Base-by-base conservation (phyloP, 2,888 invertebrate species). In the Nemotelus nigrinus region DNA sequence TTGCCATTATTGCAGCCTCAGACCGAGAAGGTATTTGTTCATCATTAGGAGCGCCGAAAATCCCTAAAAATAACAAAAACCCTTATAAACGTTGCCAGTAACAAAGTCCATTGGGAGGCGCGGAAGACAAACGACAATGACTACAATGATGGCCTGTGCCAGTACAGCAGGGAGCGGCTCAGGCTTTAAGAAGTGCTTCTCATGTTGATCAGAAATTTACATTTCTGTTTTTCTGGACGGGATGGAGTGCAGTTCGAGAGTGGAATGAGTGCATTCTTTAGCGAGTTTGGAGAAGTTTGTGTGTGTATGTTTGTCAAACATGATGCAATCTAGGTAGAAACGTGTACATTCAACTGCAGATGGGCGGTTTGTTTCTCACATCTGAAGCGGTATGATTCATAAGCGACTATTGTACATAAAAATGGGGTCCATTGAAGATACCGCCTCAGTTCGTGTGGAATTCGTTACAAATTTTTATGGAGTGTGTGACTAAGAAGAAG, bases 21-120 rank as follows among this genome's bases (percentile, higher is more conserved):
- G 71, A 2, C 71, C 43, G 55, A 71, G 71, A 57, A 43, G 55
- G 55, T 71, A 71, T 71, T 71, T 71, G 71, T 57, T 71, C 71
- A 55, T 71, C 71, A 71, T 71, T 71, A 71, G 55, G 71, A 71
- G 57, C 71, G 71, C 55, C 71, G 71, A 71, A 71, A 71, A 71
- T 71, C 71, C 43, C 55, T 71, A 71, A 55, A 57, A 71, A 71
- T 45, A 71, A 71, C 57, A 71, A 71, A 57, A 71, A 55, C 45
- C n/a, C 47, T 2, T 44, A 55, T 55, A 43, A 55, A 57, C 47
- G 41, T 25, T 7, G 8, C 3, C 44, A 65, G 25, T 25, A 25
- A 25, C 25, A 25, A 25, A 25, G 25, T 25, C 25, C 25, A 25
- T 25, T 25, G 25, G 65, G 47, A 44, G 63, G 63, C 63, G 5